Percentiles rank a stretch among this genome's conserved stretches.
These are phyloP conservation scores for Myzus persicae DNA, from an alignment of 1,140 invertebrate genomes.

Conservation along the genomic window DNA sequence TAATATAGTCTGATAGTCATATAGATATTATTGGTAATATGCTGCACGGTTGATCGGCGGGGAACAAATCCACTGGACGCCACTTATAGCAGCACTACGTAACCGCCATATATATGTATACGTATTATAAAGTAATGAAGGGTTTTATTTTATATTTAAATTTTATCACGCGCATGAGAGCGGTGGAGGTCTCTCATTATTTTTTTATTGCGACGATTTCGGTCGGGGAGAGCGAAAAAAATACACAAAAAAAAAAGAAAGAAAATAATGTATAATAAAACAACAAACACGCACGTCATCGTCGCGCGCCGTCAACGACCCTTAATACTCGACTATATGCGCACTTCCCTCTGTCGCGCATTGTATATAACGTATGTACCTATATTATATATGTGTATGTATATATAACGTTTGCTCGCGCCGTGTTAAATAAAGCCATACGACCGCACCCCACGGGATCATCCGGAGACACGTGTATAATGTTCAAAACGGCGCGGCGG, in stretches of 20 bases:
- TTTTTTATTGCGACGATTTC: conserved; percentile 39
- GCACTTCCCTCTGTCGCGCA: background rate
- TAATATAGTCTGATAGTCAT: too few relatives aligned
- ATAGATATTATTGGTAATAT: background rate
- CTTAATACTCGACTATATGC: background rate
- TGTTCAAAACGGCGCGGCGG: conserved; percentile 48
- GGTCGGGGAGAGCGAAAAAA: background rate
- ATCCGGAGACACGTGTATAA: conserved; percentile 54
- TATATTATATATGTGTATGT: background rate
- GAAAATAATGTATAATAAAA: conserved; percentile 10
- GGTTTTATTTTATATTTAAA: background rate
- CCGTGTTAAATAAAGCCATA: conserved; percentile 52
- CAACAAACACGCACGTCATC: conserved; percentile 36
- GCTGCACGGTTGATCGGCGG: background rate
- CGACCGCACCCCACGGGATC: conserved; percentile 53
- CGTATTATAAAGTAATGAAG: background rate
- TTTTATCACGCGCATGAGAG: background rate
- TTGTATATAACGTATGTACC: background rate
- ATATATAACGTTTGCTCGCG: conserved; percentile 16
- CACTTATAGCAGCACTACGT: background rate
- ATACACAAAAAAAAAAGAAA: conserved; percentile 15
- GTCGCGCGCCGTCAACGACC: conserved; percentile 44
- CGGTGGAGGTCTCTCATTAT: background rate
- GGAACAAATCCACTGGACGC: background rate
- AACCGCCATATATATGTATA: background rate